Evolutionary conservation across 2,113 vertebrate genomes (phyloP).

Genomic region (Gracilinanus agilis): DNA sequence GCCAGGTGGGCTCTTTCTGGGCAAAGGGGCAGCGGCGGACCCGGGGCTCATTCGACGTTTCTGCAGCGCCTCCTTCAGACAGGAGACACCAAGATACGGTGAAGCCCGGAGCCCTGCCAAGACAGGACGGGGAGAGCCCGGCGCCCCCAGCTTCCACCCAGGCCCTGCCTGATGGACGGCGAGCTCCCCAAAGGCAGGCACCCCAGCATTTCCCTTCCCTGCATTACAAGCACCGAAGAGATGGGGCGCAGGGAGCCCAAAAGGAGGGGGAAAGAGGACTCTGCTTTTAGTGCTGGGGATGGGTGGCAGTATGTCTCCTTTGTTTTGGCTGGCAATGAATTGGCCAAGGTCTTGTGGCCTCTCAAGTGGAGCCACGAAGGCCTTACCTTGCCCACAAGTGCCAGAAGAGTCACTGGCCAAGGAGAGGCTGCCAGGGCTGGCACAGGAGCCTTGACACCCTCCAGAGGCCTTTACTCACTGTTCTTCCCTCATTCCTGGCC

Average conservation of each 20-base stretch:
- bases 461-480: neutral
- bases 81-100: neutral
- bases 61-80: neutral
- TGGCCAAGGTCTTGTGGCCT: neutral
- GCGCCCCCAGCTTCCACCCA: no score
- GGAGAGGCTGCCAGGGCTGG: neutral
- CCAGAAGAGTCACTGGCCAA: neutral
- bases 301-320: no score
- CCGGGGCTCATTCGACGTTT: neutral
- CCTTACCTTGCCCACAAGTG: neutral
- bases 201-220: no score
- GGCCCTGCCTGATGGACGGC: neutral
- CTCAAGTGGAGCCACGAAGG: neutral
- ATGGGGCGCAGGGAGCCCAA: no score
- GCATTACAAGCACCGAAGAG: accelerated
- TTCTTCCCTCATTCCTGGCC: neutral
- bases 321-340: no score
- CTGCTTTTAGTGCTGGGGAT: no score
- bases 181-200: neutral
- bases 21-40: no score
- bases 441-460: no score
- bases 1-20: neutral
- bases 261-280: no score
- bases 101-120: no score
- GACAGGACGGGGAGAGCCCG: no score